These are phyloP conservation scores for Solea solea DNA, from an alignment of 2,113 vertebrate genomes.

Conservation along the genomic window DNA sequence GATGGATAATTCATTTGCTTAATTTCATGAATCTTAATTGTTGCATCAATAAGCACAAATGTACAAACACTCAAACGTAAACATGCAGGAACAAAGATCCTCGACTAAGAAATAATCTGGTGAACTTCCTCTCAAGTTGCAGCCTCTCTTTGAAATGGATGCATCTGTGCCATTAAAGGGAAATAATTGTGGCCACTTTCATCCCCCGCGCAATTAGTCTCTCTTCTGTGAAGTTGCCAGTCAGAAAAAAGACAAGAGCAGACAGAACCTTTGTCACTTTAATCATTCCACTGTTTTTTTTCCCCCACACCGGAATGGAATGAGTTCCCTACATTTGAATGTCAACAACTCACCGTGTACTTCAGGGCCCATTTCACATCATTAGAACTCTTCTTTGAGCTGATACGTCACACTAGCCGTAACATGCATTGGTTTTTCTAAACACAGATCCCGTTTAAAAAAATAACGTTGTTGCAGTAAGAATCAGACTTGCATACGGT, in stretches of 20 bases:
- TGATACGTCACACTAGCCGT: conserved; percentile 6
- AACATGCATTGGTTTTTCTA: background rate
- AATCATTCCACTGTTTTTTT: conserved; percentile 52
- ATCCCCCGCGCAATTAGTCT: conserved; percentile 69
- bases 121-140: conserved; percentile 64
- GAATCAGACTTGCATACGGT: too few relatives aligned
- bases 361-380: conserved; percentile 43
- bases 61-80: conserved; percentile 7
- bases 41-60: background rate
- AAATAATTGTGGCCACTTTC: conserved; percentile 77
- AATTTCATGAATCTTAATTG: conserved; percentile 1
- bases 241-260: conserved; percentile 63
- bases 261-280: conserved; percentile 68
- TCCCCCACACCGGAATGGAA: conserved; percentile 27
- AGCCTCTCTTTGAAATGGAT: conserved; percentile 65
- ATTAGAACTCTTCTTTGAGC: conserved; percentile 41
- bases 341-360: conserved; percentile 56
- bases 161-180: conserved; percentile 68
- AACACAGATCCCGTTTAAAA: background rate
- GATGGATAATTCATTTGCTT: too few relatives aligned
- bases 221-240: conserved; percentile 69
- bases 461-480: too few relatives aligned
- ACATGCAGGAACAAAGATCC: conserved; percentile 24
- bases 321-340: conserved; percentile 56
- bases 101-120: conserved; percentile 40